These are phyloP conservation scores for Alaudala cheleensis DNA, from an alignment of 2,113 vertebrate species.

Conservation along the genomic window DNA sequence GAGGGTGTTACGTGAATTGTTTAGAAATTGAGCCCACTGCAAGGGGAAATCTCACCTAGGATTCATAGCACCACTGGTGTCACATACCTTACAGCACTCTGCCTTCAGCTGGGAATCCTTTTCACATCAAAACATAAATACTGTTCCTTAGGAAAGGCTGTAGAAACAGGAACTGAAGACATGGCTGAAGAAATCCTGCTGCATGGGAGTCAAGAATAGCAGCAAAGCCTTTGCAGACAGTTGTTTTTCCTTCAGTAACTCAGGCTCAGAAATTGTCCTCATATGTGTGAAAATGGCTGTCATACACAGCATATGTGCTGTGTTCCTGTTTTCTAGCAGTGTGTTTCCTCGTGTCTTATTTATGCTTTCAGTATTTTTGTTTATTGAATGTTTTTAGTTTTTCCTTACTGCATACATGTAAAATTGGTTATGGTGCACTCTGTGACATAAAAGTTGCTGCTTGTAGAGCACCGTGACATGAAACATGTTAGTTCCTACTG, in stretches of 20 bases:
- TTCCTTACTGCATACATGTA: not conserved
- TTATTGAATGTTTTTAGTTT: not conserved
- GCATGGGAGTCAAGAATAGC: not conserved
- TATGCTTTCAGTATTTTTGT: not conserved
- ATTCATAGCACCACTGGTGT: not conserved
- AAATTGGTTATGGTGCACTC: not conserved
- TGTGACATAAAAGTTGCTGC: not conserved
- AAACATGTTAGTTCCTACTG: not conserved
- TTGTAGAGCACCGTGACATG: not conserved
- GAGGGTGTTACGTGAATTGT: fast-evolving
- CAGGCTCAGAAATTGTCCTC: not conserved
- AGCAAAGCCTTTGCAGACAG: not conserved
- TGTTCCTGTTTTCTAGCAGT: not conserved
- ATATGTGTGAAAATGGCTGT: not conserved
- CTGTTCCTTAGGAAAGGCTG: not conserved
- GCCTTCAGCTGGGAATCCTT: not conserved
- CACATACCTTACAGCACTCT: not conserved
- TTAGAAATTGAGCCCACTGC: not conserved
- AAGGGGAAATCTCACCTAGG: not conserved
- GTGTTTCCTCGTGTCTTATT: not conserved
- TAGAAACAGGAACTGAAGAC: not conserved
- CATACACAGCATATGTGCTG: not conserved
- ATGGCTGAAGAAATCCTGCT: not conserved
- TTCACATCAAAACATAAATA: not conserved
- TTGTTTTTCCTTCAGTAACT: not conserved